Conservation (phyloP, 2,888 invertebrate species). For the Drosophila acutilabella region DNA sequence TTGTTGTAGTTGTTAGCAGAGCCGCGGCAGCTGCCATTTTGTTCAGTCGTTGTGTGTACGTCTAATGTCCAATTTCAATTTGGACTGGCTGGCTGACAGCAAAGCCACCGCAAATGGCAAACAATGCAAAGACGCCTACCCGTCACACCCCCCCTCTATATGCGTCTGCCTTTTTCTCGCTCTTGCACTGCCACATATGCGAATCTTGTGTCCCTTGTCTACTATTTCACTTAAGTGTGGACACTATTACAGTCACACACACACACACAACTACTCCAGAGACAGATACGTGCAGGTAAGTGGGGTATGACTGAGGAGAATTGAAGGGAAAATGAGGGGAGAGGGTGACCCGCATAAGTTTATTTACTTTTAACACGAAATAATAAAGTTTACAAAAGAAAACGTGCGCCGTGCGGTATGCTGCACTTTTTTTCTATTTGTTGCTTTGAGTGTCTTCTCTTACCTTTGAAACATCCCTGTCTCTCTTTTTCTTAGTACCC, state of each 20-base stretch:
- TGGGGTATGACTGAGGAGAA: neutral
- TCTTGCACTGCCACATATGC: constrained; percentile 19
- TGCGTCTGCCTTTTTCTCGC: neutral
- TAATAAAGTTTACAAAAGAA: constrained; percentile 80
- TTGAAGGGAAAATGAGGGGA: neutral
- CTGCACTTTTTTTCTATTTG: constrained; percentile 59
- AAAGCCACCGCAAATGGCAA: constrained; percentile 78
- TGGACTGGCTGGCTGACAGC: constrained; percentile 66
- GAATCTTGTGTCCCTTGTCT: constrained; percentile 43
- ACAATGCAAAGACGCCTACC: constrained; percentile 68
- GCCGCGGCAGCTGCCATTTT: constrained; percentile 66
- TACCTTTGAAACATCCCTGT: neutral
- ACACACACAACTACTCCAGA: constrained; percentile 4
- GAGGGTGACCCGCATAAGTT: constrained; percentile 66
- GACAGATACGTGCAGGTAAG: constrained; percentile 19
- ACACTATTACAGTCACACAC: constrained; percentile 25
- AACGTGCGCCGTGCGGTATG: constrained; percentile 70
- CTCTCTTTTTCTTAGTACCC: neutral
- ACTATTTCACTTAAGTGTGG: constrained; percentile 69
- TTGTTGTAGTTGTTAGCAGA: constrained; percentile 54
- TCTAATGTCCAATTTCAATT: constrained; percentile 80
- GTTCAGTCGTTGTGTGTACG: constrained; percentile 67
- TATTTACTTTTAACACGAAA: constrained; percentile 80
- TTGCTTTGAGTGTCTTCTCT: neutral
- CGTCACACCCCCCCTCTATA: neutral